Percentiles rank a stretch among this genome's conserved stretches.
Conservation (phyloP, 2,888 invertebrate species). For the Xestobium rufovillosum region DNA sequence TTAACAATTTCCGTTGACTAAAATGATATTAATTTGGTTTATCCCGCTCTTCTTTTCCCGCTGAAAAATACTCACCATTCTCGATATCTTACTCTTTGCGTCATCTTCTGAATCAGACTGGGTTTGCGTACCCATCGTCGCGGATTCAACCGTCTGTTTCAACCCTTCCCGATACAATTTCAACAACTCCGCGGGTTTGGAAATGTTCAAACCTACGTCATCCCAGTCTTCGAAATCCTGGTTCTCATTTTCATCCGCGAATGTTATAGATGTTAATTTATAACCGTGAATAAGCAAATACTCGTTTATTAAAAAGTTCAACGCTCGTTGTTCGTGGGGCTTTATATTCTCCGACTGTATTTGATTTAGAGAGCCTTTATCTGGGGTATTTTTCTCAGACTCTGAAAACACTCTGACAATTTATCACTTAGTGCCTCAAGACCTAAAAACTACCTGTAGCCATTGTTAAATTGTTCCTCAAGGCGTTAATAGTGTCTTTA, state of each 20-base stretch:
- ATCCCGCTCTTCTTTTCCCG: neutral
- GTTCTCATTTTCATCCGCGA: constrained; percentile 84
- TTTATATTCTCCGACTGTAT: constrained; percentile 51
- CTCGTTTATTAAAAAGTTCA: constrained; percentile 83
- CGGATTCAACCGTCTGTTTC: constrained; percentile 42
- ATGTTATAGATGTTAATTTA: constrained; percentile 82
- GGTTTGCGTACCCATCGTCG: constrained; percentile 45
- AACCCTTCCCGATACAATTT: constrained; percentile 56
- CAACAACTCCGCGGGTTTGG: constrained; percentile 68
- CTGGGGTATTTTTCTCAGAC: constrained; percentile 46
- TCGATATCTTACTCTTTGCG: neutral
- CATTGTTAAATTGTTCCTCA: constrained; percentile 74
- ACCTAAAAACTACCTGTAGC: constrained; percentile 52
- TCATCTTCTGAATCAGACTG: constrained; percentile 37
- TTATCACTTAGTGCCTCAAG: neutral
- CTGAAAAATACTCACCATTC: constrained; percentile 1
- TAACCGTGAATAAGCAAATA: constrained; percentile 72
- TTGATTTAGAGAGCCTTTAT: constrained; percentile 41
- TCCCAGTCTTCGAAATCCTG: constrained; percentile 92
- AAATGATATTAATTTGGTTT: constrained; percentile 2
- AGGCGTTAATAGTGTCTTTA: constrained; percentile 72
- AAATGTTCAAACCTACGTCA: constrained; percentile 80
- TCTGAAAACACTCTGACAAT: constrained; percentile 37
- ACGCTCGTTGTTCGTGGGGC: constrained; percentile 73
- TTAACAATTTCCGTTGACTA: constrained; percentile 20